Base-by-base conservation (phyloP, 2,797 vertebrate genomes). In the Xenopus petersii region DNA sequence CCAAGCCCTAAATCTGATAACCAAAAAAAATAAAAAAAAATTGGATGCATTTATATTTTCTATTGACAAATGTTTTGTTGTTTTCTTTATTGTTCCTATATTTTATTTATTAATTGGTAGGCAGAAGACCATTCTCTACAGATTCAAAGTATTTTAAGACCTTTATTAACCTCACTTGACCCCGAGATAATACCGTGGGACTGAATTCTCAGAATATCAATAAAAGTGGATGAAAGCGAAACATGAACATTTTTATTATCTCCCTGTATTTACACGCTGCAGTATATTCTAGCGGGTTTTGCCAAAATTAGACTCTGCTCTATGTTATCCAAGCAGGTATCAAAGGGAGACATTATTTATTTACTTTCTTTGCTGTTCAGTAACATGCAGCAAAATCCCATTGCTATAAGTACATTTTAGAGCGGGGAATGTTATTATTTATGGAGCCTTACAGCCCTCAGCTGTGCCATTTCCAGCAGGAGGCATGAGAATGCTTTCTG, bases 41-140 rank as follows among this genome's bases (percentile, higher is more conserved):
- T 16, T 55, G 13, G 2, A 10, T 11, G 48, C 54, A 16, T 33
- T 67, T 1, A 55, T 21, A 12, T 65, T 65, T 48, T 65, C 36
- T 48, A 5, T 42, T 42, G 8, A 48, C 10, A 60, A 60, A 60
- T 26, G 17, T 60, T 60, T 60, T 60, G 58, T 60, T 60, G 15
- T 26, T 60, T 26, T 60, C 21, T 60, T 60, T 59, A 59, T 46
- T 64, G 36, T 69, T 63, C 13, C 42, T 4, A 10, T 64, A 30
- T 77, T 68, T 47, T 73, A 42, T 49, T 60, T 36, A 60, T 56
- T 70, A 6, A 42, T 42, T 26, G 54, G 15, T 17, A n/a, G 16
- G n/a, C 16, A 8, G 16, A 56, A 56, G 54, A 56, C 54, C 54
- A 17, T 56, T 56, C 54, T 16, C 15, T 15, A 17, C 54, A 56